Percentiles rank a stretch among this genome's conserved stretches.
These are phyloP conservation scores for Meiosimyza platycephala DNA, from an alignment of 2,888 invertebrate genomes.

Conservation along the genomic window DNA sequence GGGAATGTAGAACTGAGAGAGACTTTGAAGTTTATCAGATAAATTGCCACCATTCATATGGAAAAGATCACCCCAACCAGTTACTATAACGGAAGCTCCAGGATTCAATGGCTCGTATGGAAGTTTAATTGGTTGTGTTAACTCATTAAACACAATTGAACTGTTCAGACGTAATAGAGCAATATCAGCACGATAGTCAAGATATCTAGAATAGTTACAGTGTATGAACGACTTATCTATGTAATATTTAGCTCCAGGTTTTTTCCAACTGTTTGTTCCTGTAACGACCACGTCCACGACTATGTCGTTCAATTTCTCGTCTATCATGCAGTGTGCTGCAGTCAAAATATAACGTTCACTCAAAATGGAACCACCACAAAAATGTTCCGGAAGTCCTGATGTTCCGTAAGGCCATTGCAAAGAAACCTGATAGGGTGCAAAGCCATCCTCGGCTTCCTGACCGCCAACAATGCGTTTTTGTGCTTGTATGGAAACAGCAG, in stretches of 20 bases:
- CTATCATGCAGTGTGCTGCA: slow-evolving; percentile 55
- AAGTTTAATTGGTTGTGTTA: slow-evolving; percentile 70
- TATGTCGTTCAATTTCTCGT: slow-evolving; percentile 46
- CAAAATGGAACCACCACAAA: slow-evolving; percentile 56
- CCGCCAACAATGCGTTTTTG: too few species aligned
- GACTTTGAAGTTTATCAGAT: slow-evolving; percentile 46
- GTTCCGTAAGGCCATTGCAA: slow-evolving; percentile 48
- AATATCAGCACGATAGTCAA: slow-evolving; percentile 71
- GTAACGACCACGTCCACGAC: slow-evolving; percentile 51
- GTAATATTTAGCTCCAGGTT: slow-evolving; percentile 49
- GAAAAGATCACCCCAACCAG: too few species aligned
- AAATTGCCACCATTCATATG: too few species aligned
- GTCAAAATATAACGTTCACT: too few species aligned
- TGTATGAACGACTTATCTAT: slow-evolving; percentile 53
- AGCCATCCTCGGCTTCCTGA: too few species aligned
- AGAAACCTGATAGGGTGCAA: slow-evolving; percentile 59
- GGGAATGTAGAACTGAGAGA: slow-evolving; percentile 40
- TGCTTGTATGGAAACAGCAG: too few species aligned
- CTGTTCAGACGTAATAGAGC: slow-evolving; percentile 73
- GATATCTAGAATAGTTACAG: slow-evolving; percentile 56
- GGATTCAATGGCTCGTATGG: slow-evolving; percentile 68
- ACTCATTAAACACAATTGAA: slow-evolving; percentile 69
- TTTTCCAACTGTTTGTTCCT: slow-evolving; percentile 52
- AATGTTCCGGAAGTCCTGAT: slow-evolving; percentile 44
- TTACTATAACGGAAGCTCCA: too few species aligned